Evolutionary conservation across 37 sponge, comb jelly and placozoan genomes (phyloP).

Genomic region (Bolinopsis microptera): DNA sequence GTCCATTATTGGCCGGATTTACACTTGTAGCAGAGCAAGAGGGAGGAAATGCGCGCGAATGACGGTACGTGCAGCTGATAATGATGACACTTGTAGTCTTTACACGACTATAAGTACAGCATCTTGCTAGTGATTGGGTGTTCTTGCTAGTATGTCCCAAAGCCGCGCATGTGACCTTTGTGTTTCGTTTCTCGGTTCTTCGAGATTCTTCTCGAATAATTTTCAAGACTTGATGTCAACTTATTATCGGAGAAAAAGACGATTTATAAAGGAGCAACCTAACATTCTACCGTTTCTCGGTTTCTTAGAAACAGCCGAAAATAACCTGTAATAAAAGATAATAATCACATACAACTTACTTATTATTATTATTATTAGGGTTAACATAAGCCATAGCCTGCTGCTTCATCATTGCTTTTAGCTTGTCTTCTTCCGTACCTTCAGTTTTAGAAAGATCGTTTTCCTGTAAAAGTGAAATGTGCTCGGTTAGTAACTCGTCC

Average conservation of each 20-base stretch:
- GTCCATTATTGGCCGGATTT: no score
- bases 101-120: not conserved
- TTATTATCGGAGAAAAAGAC: no score
- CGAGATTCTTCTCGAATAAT: no score
- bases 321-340: no score
- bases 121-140: constrained; percentile 55
- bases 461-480: constrained; percentile 68
- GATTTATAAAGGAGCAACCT: no score
- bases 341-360: no score
- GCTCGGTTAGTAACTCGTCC: not conserved
- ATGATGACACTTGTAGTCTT: not conserved
- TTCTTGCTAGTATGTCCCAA: not conserved
- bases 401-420: constrained; percentile 87
- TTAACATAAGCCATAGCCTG: constrained; percentile 72
- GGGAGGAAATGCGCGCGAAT: no score
- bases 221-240: no score
- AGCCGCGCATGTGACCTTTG: not conserved
- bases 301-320: not conserved
- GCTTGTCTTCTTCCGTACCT: constrained; percentile 88
- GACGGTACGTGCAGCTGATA: no score
- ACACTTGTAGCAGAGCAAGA: no score
- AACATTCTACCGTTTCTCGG: no score
- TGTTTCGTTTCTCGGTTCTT: not conserved
- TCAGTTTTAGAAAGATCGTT: constrained; percentile 75
- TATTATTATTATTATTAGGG: no score